Evolutionary conservation across 2,113 vertebrate species (phyloP).

Genomic region (Neomonachus schauinslandi): DNA sequence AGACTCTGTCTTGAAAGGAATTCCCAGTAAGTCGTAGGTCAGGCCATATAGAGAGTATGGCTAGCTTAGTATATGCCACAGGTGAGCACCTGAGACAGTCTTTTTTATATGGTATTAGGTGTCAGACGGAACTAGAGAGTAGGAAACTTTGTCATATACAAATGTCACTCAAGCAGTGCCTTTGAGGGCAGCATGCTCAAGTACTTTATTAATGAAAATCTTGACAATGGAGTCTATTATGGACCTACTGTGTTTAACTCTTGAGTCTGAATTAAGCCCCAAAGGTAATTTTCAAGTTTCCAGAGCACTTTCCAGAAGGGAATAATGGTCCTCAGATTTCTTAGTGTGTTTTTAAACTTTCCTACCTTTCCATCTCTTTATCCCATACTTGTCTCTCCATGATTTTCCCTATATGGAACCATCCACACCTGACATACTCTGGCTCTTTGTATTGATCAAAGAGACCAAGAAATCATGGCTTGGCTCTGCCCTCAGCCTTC

Average conservation of each 20-base stretch:
- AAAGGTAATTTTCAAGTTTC: not conserved
- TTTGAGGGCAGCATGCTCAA: not conserved
- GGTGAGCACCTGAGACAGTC: not conserved
- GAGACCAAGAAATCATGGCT: not conserved
- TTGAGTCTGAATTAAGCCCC: conserved; percentile 31
- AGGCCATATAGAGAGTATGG: not conserved
- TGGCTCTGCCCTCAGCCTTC: not conserved
- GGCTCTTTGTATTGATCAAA: not conserved
- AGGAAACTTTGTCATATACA: not conserved
- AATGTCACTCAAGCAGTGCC: not conserved
- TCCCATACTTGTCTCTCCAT: not conserved
- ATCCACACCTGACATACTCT: not conserved
- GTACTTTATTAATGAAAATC: not conserved
- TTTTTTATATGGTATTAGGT: not conserved
- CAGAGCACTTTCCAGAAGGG: not conserved
- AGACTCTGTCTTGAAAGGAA: conserved; percentile 31
- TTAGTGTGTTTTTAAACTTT: conserved; percentile 19
- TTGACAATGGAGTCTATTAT: not conserved
- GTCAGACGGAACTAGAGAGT: not conserved
- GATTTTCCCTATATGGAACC: not conserved
- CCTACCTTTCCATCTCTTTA: not conserved
- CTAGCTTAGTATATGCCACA: not conserved
- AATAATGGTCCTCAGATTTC: not conserved
- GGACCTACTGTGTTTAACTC: not conserved
- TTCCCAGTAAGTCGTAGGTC: not conserved